These are phyloP conservation scores for Patiria miniata DNA, from an alignment of 35 echinoderm and acorn worm genomes.

Conservation along the genomic window DNA sequence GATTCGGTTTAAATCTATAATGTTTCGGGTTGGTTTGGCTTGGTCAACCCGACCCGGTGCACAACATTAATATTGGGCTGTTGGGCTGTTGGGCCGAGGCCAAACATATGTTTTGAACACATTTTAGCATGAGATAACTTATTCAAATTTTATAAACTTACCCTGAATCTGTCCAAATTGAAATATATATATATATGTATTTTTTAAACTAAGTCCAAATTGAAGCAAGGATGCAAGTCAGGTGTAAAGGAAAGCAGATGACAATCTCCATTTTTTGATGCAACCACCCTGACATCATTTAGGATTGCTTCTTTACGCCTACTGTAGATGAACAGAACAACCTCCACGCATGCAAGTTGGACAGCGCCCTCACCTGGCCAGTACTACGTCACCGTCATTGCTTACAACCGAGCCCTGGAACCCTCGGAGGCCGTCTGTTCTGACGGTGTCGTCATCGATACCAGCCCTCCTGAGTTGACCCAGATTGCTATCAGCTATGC, in stretches of 20 bases:
- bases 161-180: too few relatives aligned
- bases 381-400: too few relatives aligned
- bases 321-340: background rate
- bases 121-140: too few relatives aligned
- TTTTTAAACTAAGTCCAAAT: too few relatives aligned
- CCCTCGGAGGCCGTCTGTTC: constrained; percentile 48
- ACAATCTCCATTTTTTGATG: background rate
- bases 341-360: constrained; percentile 39
- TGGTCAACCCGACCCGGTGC: too few relatives aligned
- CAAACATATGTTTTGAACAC: too few relatives aligned
- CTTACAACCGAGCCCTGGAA: constrained; percentile 46
- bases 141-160: too few relatives aligned
- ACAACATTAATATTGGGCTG: too few relatives aligned
- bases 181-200: too few relatives aligned
- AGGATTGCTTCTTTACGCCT: background rate
- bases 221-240: background rate
- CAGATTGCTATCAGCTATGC: constrained; percentile 3
- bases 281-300: background rate
- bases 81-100: too few relatives aligned
- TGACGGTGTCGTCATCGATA: constrained; percentile 52
- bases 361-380: constrained; percentile 22
- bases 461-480: background rate
- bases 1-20: too few relatives aligned
- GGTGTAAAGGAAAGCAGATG: background rate
- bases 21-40: too few relatives aligned